Conservation (phyloP, 1,140 invertebrate genomes). For the Cataglyphis hispanica region DNA sequence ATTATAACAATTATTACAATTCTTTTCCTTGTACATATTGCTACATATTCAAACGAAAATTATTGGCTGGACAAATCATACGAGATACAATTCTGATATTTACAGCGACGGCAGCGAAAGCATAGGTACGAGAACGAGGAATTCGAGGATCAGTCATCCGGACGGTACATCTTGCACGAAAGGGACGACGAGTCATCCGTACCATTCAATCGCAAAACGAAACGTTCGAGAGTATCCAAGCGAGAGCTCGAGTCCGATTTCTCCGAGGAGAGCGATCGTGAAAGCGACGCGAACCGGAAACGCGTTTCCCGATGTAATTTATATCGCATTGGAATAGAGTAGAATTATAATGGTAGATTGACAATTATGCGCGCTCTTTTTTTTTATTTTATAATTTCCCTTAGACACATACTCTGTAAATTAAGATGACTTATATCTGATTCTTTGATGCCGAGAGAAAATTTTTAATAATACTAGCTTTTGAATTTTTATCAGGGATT, state of each 20-base stretch:
- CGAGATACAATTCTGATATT: neutral
- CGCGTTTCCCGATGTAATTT: slow-evolving; percentile 22
- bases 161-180: slow-evolving; percentile 7
- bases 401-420: neutral
- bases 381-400: neutral
- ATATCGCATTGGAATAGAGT: neutral
- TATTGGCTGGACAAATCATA: neutral
- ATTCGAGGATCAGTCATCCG: slow-evolving; percentile 18
- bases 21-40: neutral
- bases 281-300: slow-evolving; percentile 34
- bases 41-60: neutral
- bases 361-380: neutral
- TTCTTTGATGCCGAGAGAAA: no score
- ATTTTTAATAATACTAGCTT: no score
- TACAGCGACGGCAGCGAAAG: slow-evolving; percentile 36
- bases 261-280: slow-evolving; percentile 53
- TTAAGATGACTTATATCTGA: neutral
- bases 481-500: no score
- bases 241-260: slow-evolving; percentile 52
- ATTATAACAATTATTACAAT: neutral
- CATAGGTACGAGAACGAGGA: slow-evolving; percentile 14
- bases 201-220: slow-evolving; percentile 20
- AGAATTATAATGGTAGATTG: neutral
- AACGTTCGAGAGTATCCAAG: slow-evolving; percentile 46
- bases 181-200: slow-evolving; percentile 19